These are phyloP conservation scores for Daphoenositta chrysoptera DNA, from an alignment of 2,113 vertebrate genomes.

Conservation along the genomic window DNA sequence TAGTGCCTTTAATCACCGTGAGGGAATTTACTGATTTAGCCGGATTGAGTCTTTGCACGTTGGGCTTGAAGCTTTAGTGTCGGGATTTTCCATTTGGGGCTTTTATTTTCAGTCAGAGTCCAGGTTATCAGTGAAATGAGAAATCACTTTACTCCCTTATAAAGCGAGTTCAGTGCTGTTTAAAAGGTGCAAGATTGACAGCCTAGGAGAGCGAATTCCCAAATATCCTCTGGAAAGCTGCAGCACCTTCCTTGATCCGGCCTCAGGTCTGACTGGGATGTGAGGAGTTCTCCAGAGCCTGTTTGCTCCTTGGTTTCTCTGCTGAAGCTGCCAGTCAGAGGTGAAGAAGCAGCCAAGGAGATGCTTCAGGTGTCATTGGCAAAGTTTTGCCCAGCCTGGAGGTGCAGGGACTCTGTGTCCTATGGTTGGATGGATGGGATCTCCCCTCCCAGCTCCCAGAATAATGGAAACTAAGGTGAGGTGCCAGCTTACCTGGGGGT, in stretches of 20 bases:
- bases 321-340: background rate
- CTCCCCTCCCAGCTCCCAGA: background rate
- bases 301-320: background rate
- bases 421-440: background rate
- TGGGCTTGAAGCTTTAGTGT: background rate
- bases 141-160: background rate
- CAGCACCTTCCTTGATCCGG: background rate
- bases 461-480: background rate
- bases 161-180: background rate
- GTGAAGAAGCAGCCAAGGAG: background rate
- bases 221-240: background rate
- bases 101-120: constrained; percentile 31
- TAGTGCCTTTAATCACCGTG: constrained; percentile 35
- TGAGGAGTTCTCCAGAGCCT: background rate
- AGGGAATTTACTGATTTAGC: constrained; percentile 30
- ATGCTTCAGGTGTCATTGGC: background rate
- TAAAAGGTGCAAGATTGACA: background rate
- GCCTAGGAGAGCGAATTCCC: background rate
- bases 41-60: background rate
- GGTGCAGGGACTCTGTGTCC: background rate
- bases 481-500: background rate
- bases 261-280: background rate
- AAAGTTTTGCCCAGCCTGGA: background rate
- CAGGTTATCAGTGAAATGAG: constrained; percentile 15
- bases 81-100: background rate